Evolutionary conservation across 2,797 vertebrate genomes (phyloP).

Genomic region (Anomalospiza imberbis): DNA sequence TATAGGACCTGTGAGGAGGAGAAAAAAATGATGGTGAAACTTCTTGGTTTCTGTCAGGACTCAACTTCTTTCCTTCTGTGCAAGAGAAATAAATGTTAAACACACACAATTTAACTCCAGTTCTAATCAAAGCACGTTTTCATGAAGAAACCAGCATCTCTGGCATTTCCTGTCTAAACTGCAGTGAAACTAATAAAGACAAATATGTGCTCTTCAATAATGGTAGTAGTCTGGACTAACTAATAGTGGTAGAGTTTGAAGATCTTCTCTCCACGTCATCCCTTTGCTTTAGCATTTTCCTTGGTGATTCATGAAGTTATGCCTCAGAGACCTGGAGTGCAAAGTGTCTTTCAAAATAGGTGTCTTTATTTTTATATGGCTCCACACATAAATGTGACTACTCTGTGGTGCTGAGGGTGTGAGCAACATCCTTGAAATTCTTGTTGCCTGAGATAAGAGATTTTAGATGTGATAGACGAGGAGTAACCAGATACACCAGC

Average conservation of each 20-base stretch:
- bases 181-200: background rate
- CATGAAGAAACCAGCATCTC: background rate
- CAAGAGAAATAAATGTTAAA: background rate
- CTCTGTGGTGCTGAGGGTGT: background rate
- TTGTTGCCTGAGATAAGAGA: background rate
- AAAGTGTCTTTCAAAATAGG: background rate
- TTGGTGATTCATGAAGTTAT: background rate
- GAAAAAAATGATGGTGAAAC: rapidly evolving
- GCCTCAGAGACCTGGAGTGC: background rate
- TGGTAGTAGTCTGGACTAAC: background rate
- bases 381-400: background rate
- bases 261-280: background rate
- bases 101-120: background rate
- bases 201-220: background rate
- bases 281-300: background rate
- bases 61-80: background rate
- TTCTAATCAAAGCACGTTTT: background rate
- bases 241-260: background rate
- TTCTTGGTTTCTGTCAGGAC: background rate
- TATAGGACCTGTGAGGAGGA: background rate
- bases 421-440: background rate
- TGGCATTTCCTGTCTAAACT: background rate
- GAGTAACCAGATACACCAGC: background rate
- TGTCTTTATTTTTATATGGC: background rate
- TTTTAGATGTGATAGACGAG: background rate